Evolutionary conservation across 2,888 invertebrate genomes (phyloP), one percentile per base, ranked within the genome.

Genomic region (Cordilura impudica): DNA sequence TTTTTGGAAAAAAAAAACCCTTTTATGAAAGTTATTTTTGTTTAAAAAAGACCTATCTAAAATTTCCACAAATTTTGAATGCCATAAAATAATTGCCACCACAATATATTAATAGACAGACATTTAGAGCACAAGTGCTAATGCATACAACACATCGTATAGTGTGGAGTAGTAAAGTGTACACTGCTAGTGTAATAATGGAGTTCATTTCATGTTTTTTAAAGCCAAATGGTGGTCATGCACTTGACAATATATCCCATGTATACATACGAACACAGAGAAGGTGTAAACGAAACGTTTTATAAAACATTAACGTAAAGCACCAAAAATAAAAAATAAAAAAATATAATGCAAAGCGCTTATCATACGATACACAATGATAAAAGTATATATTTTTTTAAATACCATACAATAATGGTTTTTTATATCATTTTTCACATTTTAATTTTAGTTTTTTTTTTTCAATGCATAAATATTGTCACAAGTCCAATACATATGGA

Each of bases 281-380:
- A 79, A 79, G 79, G 79, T 79, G 79, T 79, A 75, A 79, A 79
- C 75, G 79, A 79, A 79, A 79, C 79, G 71, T 79, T 79, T 79
- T 79, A 75, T 35, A 63, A 67, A 79, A 75, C 75, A 79, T 79
- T 75, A 79, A 75, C 16, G 75, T 72, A 67, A 66, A 71, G 66
- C 56, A 49, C 61, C 3, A 35, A 31, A 14, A 58, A 49, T 16
- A 29, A 31, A 56, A 1, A n/a, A 19, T n/a, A 61, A n/a, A 54
- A 35, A 56, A 63, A 23, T 6, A n/a, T n/a, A 51, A 51, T 54
- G 21, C 56, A 56, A 76, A 72, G 75, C 61, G 71, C 71, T 75
- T 72, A 58, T 69, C 79, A 67, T 58, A 63, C 69, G 54, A 35
- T 39, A 61, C 45, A 43, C 47, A 43, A 69, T 19, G 19, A 75